phyloP scores from a whole-genome alignment of 2,797 vertebrate species.

The Dallia pectoralis region DNA sequence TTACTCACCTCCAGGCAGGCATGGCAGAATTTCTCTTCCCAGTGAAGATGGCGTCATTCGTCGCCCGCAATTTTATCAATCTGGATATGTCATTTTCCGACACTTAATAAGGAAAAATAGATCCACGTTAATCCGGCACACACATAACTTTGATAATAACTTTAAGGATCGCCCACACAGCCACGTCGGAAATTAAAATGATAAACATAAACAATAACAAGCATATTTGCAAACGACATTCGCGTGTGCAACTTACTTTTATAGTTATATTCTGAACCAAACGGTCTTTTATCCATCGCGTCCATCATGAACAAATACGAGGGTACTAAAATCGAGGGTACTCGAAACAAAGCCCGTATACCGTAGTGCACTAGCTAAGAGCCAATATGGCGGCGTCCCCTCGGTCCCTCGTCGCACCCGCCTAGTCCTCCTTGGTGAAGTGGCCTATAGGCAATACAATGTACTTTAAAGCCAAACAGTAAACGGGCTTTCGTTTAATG shows the following conservation, averaged over 20 bases:
- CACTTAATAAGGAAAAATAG: slow-evolving; percentile 1
- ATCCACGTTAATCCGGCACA: neutral
- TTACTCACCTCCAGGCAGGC: slow-evolving; percentile 20
- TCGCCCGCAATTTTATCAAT: slow-evolving; percentile 22
- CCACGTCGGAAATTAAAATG: slow-evolving; percentile 1
- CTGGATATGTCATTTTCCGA: slow-evolving; percentile 6
- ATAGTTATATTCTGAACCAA: slow-evolving; percentile 10
- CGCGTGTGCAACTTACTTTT: slow-evolving; percentile 11
- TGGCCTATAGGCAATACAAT: neutral
- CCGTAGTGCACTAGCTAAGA: slow-evolving; percentile 9
- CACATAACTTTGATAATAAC: slow-evolving; percentile 1
- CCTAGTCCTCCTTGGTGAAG: neutral
- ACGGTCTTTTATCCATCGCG: slow-evolving; percentile 5
- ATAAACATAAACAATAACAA: neutral
- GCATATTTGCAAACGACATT: neutral
- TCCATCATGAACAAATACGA: slow-evolving; percentile 13
- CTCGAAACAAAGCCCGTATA: neutral
- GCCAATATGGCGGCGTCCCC: slow-evolving; percentile 14
- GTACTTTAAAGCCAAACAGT: neutral
- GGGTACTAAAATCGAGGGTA: slow-evolving; percentile 12
- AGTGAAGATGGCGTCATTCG: slow-evolving; percentile 38
- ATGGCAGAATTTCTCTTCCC: slow-evolving; percentile 44
- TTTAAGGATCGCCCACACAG: neutral
- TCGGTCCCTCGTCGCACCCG: neutral
- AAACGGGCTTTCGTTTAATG: neutral